Base-by-base conservation (phyloP, 2,113 vertebrate species). In the Mastomys coucha region DNA sequence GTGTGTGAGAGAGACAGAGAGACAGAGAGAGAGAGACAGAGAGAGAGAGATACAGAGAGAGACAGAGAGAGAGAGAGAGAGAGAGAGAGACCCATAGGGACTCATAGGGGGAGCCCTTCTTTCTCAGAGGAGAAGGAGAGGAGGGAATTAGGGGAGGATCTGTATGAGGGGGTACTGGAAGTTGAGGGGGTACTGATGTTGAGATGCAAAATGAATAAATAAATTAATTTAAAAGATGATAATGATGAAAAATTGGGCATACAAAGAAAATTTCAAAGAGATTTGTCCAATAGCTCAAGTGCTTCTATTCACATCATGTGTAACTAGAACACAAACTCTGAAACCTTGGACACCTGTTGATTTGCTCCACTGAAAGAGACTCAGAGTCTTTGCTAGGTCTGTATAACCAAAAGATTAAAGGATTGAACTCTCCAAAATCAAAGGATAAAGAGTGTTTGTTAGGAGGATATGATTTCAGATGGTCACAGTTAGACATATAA, bases 391-490 rank as follows among this genome's bases (percentile, higher is more conserved):
- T 1, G 24, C 70, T 78, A 72, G 39, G 80, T 31, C 84, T 90
- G 93, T 53, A 60, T 80, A 96, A 49, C 7, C 51, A 91, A 76
- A 20, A 88, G 51, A 93, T 88, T 84, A 95, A 94, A 96, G 22
- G 51, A 45, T 4, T 0, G 5, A 53, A 24, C 33, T 92, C 49
- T 80, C 91, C 45, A 77, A 53, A 89, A 39, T n/a, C 33, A 31
- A 84, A 22, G n/a, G 31, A 39, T 51, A 90, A 72, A 72, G 0
- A 33, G 51, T 20, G 33, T 1, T 53, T 70, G 26, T 95, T 86
- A 91, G 78, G 65, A 88, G 81, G 75, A 73, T 39, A 78, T 0
- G 5, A 53, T 39, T 70, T 77, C 69, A 22, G 65, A 85, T 81
- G 75, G 89, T 60, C 67, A 84, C n/a, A 88, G 58, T 8, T 17